Evolutionary conservation across 37 sponge, comb jelly and placozoan species (phyloP).

Genomic region (Haliclona indistincta): DNA sequence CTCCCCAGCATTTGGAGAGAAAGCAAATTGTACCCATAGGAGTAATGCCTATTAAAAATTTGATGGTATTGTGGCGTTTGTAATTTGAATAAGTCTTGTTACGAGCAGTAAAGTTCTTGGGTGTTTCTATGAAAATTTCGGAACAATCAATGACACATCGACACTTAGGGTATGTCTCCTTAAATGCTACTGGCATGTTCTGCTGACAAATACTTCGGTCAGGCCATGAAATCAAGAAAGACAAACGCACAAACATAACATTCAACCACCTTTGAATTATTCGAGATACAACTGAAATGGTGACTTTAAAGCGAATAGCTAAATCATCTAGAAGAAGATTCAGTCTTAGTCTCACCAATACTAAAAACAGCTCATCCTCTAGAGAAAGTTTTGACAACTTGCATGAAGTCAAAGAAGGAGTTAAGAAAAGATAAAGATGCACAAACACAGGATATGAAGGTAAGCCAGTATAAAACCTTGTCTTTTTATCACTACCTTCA

Average conservation of each 20-base stretch:
- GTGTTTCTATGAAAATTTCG: constrained; percentile 35
- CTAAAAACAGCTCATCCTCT: constrained; percentile 15
- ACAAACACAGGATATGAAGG: constrained; percentile 5
- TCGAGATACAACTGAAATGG: not conserved
- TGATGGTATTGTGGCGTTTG: constrained; percentile 30
- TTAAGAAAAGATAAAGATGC: not conserved
- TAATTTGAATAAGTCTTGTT: constrained; percentile 37
- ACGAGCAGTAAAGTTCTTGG: constrained; percentile 9
- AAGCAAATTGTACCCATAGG: constrained; percentile 29
- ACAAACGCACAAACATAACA: constrained; percentile 5
- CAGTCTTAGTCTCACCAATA: not conserved
- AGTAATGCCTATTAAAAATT: constrained; percentile 42
- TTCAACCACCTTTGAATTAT: constrained; percentile 21
- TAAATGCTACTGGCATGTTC: constrained; percentile 16
- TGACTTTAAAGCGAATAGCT: constrained; percentile 2
- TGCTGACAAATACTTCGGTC: not conserved
- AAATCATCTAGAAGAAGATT: not conserved
- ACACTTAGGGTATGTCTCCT: constrained; percentile 7
- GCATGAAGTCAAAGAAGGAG: not conserved
- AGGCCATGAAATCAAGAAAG: constrained; percentile 15
- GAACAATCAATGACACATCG: constrained; percentile 33
- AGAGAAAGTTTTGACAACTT: not conserved
- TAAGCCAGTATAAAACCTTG: constrained; percentile 13
- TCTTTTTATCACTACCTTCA: not conserved
- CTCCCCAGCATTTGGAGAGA: constrained; percentile 31